Conservation (phyloP, 2,888 invertebrate species). For the Gymnocheta viridis region DNA sequence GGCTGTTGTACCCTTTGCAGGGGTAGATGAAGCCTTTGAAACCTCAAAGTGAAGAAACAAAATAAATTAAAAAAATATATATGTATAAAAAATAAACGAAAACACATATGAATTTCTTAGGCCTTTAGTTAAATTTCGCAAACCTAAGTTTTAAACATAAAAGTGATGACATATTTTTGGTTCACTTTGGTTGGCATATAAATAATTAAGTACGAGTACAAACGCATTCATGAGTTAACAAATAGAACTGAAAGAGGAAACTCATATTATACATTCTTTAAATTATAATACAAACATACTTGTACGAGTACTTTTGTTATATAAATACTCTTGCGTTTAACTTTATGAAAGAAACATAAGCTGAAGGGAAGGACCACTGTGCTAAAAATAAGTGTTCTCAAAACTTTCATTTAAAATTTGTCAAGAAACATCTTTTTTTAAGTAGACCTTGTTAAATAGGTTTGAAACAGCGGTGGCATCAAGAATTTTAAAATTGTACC, state of each 20-base stretch:
- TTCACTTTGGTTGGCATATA: slow-evolving; percentile 1
- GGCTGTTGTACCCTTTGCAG: background rate
- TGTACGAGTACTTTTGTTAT: background rate
- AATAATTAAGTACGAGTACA: background rate
- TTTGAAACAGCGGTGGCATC: too few species aligned
- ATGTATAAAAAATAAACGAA: background rate
- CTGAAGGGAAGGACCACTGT: background rate
- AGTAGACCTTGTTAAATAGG: too few species aligned
- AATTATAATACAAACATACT: slow-evolving; percentile 41
- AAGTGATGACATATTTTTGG: slow-evolving; percentile 64
- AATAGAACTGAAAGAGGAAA: slow-evolving; percentile 10
- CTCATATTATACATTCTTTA: slow-evolving; percentile 33
- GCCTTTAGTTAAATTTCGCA: slow-evolving; percentile 32
- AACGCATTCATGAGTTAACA: slow-evolving; percentile 11
- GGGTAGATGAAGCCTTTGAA: slow-evolving; percentile 63
- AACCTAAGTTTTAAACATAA: slow-evolving; percentile 64
- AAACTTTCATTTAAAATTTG: too few species aligned
- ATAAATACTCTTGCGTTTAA: background rate
- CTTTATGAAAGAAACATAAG: background rate
- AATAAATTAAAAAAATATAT: background rate
- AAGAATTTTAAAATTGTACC: too few species aligned
- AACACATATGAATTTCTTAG: slow-evolving; percentile 50
- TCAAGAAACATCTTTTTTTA: too few species aligned
- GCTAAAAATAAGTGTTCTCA: too few species aligned
- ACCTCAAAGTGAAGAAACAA: slow-evolving; percentile 48